A percentile compares a stretch with the other conserved stretches of the same genome.
phyloP scores from a whole-genome alignment of 2,797 vertebrate species.

The Enteromius viviparus region DNA sequence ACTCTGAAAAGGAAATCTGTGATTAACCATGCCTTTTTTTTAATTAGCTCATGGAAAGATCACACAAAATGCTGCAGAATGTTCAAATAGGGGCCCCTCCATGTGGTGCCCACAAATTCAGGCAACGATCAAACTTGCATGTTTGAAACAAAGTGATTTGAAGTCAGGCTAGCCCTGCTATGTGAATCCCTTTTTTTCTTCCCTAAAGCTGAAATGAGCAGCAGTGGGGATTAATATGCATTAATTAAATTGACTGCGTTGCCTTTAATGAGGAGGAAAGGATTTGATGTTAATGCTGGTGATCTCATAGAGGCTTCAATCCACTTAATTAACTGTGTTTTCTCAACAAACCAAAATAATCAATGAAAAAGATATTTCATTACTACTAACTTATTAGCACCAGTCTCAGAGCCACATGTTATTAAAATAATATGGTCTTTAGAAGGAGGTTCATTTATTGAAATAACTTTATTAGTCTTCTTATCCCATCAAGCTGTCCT shows the following conservation, averaged over 20 bases:
- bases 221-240: constrained; percentile 93
- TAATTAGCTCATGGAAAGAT: constrained; percentile 62
- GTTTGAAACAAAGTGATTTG: constrained; percentile 66
- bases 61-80: constrained; percentile 55
- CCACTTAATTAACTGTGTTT: constrained; percentile 91
- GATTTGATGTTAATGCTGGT: constrained; percentile 95
- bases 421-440: constrained; percentile 66
- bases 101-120: constrained; percentile 55
- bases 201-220: constrained; percentile 87
- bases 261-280: constrained; percentile 94
- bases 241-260: constrained; percentile 98
- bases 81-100: constrained; percentile 47
- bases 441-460: constrained; percentile 56
- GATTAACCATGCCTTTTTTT: constrained; percentile 54
- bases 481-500: constrained; percentile 30
- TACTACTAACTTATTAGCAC: constrained; percentile 67
- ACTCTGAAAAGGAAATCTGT: constrained; percentile 45
- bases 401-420: constrained; percentile 71
- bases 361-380: constrained; percentile 84
- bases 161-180: constrained; percentile 69
- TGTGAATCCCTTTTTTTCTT: constrained; percentile 47
- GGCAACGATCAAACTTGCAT: constrained; percentile 64
- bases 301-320: constrained; percentile 88
- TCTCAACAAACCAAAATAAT: constrained; percentile 87
- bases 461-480: constrained; percentile 31